Conservation (phyloP, 2,888 invertebrate species). For the Aphodius sticticus region DNA sequence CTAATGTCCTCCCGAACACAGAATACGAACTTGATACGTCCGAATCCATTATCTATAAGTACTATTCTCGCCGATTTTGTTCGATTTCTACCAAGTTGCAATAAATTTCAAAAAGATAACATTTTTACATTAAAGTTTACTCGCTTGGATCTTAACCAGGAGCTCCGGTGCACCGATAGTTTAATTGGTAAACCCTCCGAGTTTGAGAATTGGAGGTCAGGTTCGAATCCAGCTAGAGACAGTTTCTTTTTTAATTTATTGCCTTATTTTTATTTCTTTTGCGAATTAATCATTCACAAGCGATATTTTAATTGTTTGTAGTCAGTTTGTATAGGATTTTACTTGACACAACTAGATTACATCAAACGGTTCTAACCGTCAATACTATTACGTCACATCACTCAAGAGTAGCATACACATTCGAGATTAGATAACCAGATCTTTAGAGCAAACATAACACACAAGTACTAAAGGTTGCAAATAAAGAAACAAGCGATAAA, state of each 20-base stretch:
- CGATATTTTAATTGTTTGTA: too few relatives aligned
- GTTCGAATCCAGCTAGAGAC: too few relatives aligned
- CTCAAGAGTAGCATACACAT: background rate
- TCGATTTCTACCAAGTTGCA: background rate
- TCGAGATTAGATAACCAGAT: background rate
- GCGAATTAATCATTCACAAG: too few relatives aligned
- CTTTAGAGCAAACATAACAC: background rate
- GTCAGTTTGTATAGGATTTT: too few relatives aligned
- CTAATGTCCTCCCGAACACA: background rate
- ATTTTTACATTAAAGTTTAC: too few relatives aligned
- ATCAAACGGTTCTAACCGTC: background rate
- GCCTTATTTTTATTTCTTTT: too few relatives aligned
- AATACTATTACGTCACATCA: background rate
- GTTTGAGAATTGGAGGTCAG: too few relatives aligned
- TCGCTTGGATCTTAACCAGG: too few relatives aligned
- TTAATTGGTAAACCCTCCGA: too few relatives aligned
- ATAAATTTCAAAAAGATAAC: too few relatives aligned
- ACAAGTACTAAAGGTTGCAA: background rate
- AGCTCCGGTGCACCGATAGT: too few relatives aligned
- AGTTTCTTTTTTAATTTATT: too few relatives aligned
- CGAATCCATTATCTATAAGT: background rate
- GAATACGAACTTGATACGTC: background rate
- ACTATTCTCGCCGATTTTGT: background rate
- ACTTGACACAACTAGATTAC: background rate
- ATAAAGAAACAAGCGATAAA: background rate